Base-by-base conservation (phyloP, 2,888 invertebrate genomes). In the Eupeodes latifasciatus region DNA sequence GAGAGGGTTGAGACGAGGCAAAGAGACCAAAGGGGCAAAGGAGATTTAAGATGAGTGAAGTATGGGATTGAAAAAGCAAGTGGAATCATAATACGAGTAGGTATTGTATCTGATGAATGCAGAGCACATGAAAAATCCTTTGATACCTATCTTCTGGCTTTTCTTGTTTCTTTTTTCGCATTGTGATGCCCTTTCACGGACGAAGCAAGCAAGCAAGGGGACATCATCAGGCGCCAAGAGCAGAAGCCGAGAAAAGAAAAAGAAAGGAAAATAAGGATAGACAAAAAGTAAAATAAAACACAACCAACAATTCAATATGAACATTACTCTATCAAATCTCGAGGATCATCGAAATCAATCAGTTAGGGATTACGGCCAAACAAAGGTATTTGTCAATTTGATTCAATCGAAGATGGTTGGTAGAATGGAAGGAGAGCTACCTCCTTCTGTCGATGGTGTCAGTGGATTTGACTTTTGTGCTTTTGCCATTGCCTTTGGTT, bases 271-370 rank as follows among this genome's bases (percentile, higher is more conserved):
- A 36, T 16, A 51, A 27, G 16, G 51, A 27, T 34, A 59, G 51
- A 34, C 51, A 67, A 27, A 47, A 44, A 44, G 11, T 49, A 11
- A 40, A 49, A 76, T 9, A 82, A 59, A 59, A 47, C 19, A 81
- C 77, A 72, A 72, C 55, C 47, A 85, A 74, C 76, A 85, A 77
- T 81, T 76, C 76, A 85, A 74, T 76, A 85, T 74, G 78, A 82
- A 67, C 85, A 85, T 85, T 85, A 85, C 85, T 85, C 85, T 81
- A 77, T 67, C 62, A 81, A 85, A 85, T 82, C 85, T 85, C 78
- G 74, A 78, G 78, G 85, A 85, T 85, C 85, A 85, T 85, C 82
- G 82, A 85, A 85, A 85, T 85, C 85, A 85, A 85, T 85, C 85
- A 85, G 82, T 77, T 82, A 64, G 82, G 82, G 85, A 82, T 85